A percentile compares a stretch with the other conserved stretches of the same genome.
Conservation (phyloP, 2,888 invertebrate species). For the Coelopa pilipes region DNA sequence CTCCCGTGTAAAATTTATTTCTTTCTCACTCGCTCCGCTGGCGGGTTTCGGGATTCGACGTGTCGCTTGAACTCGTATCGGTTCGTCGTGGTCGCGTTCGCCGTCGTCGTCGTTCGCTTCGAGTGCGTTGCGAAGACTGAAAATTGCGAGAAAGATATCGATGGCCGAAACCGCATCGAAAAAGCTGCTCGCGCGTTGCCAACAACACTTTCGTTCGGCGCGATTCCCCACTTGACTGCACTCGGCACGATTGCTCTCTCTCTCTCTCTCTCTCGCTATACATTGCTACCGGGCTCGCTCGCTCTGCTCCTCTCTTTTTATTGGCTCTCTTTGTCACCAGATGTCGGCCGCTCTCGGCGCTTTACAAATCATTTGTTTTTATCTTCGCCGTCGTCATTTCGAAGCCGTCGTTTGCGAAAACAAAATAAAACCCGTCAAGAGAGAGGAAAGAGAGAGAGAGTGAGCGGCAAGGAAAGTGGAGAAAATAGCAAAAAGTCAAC, state of each 20-base stretch:
- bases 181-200: conserved; percentile 11
- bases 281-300: neutral
- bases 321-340: neutral
- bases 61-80: neutral
- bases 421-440: too few relatives aligned
- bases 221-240: conserved; percentile 2
- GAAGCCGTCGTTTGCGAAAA: too few relatives aligned
- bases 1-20: too few relatives aligned
- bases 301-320: neutral
- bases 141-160: neutral
- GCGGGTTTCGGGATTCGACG: too few relatives aligned
- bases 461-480: too few relatives aligned
- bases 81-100: neutral
- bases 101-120: conserved; percentile 1
- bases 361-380: too few relatives aligned
- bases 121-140: conserved; percentile 18
- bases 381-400: too few relatives aligned
- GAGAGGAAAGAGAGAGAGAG: too few relatives aligned
- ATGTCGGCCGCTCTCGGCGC: neutral
- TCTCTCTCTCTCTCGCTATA: too few relatives aligned
- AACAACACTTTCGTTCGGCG: neutral
- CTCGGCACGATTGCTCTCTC: too few relatives aligned
- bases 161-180: neutral
- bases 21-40: neutral
- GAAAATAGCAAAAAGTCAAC: too few relatives aligned